Conservation (phyloP, 2,797 vertebrate species). For the Garrulus glandarius region DNA sequence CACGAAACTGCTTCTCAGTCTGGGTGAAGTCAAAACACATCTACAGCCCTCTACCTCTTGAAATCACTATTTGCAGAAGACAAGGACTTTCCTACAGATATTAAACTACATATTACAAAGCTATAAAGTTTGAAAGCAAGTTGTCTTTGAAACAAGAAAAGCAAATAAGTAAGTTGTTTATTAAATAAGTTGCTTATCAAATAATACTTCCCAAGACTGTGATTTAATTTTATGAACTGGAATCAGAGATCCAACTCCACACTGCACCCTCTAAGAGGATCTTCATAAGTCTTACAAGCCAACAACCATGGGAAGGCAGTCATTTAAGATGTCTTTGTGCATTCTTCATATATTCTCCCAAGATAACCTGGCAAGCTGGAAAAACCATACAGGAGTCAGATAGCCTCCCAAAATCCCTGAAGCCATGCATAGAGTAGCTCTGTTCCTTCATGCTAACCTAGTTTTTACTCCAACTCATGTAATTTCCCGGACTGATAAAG, state of each 20-base stretch:
- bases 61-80: neutral
- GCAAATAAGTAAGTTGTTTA: neutral
- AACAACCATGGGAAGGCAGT: neutral
- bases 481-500: neutral
- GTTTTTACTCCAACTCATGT: neutral
- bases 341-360: neutral
- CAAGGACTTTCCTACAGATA: neutral
- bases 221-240: neutral
- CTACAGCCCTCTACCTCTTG: neutral
- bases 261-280: neutral
- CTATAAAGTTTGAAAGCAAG: neutral
- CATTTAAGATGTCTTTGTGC: neutral
- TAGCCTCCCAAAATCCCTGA: neutral
- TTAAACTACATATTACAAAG: neutral
- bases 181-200: neutral
- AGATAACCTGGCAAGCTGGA: neutral
- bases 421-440: neutral
- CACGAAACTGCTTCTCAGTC: neutral
- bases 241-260: neutral
- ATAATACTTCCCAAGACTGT: neutral
- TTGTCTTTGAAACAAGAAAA: neutral
- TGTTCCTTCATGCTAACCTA: neutral
- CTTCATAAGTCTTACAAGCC: neutral
- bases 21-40: neutral
- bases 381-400: neutral